A percentile compares a stretch with the other conserved stretches of the same genome.
Conservation (phyloP, 2,113 vertebrate species). For the Struthio camelus region DNA sequence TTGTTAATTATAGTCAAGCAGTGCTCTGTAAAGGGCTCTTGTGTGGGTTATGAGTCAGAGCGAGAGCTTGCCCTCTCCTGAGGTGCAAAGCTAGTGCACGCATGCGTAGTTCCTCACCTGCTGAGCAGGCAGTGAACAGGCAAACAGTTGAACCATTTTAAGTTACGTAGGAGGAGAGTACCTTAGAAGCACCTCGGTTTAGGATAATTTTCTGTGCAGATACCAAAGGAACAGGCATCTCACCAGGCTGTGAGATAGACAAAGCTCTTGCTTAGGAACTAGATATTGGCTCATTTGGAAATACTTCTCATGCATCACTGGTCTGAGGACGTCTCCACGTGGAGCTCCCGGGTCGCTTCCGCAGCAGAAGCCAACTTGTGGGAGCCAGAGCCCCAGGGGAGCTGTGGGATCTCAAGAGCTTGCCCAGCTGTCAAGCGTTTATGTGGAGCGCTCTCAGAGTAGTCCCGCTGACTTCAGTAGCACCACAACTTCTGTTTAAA, state of each 20-base stretch:
- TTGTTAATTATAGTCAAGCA: background rate
- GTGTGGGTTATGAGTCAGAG: background rate
- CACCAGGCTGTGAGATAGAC: background rate
- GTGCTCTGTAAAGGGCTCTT: background rate
- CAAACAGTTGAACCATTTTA: background rate
- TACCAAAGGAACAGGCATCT: accelerated
- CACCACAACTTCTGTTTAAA: background rate
- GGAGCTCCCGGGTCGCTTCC: too few species aligned
- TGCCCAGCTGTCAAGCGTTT: accelerated
- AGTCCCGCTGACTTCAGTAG: accelerated
- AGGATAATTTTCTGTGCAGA: background rate
- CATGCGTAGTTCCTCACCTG: background rate
- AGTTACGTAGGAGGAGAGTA: background rate
- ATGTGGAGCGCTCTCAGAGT: background rate
- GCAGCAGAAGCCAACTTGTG: background rate
- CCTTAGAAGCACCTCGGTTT: accelerated
- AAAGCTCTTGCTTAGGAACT: background rate
- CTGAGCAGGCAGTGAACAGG: background rate
- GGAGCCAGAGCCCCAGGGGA: background rate
- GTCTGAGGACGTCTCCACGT: background rate
- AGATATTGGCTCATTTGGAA: accelerated
- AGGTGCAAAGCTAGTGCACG: background rate
- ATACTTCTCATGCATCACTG: too few species aligned
- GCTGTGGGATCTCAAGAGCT: too few species aligned
- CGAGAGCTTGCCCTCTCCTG: background rate